Evolutionary conservation across 2,113 vertebrate species (phyloP).

Genomic region (Mionectes macconnelli): DNA sequence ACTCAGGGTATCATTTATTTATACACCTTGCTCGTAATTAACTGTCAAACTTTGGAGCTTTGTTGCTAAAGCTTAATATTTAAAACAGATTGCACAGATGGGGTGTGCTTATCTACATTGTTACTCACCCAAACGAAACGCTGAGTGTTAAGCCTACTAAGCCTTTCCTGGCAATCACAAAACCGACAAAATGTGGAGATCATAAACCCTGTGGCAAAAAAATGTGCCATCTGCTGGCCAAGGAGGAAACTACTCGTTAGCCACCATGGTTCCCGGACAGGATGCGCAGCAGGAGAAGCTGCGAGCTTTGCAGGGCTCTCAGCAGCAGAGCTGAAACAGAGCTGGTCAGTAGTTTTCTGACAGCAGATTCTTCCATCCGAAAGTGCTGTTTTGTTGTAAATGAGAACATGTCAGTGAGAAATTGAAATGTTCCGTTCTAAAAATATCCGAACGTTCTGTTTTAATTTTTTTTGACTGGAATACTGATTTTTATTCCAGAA

Average conservation of each 20-base stretch:
- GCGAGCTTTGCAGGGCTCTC: not conserved
- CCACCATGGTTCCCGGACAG: rapidly evolving
- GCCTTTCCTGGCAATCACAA: not conserved
- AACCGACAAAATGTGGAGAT: not conserved
- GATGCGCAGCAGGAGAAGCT: not conserved
- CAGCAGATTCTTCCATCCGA: not conserved
- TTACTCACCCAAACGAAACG: not conserved
- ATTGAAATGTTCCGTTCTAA: not conserved
- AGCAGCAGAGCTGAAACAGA: not conserved
- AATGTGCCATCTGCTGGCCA: constrained; percentile 28
- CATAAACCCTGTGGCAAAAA: not conserved
- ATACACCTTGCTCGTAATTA: not conserved
- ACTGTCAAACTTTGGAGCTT: not conserved
- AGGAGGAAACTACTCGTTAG: not conserved
- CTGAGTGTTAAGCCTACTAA: not conserved
- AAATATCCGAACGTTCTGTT: not conserved
- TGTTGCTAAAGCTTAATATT: not conserved
- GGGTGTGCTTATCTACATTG: not conserved
- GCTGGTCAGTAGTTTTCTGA: not conserved
- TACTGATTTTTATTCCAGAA: not conserved
- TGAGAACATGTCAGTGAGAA: not conserved
- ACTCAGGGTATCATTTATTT: not conserved
- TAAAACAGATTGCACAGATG: not conserved
- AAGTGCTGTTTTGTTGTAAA: not conserved
- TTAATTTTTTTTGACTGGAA: not conserved